Evolutionary conservation across 2,888 invertebrate genomes (phyloP), one percentile per base, ranked within the genome.

Genomic region (Acleris holmiana): DNA sequence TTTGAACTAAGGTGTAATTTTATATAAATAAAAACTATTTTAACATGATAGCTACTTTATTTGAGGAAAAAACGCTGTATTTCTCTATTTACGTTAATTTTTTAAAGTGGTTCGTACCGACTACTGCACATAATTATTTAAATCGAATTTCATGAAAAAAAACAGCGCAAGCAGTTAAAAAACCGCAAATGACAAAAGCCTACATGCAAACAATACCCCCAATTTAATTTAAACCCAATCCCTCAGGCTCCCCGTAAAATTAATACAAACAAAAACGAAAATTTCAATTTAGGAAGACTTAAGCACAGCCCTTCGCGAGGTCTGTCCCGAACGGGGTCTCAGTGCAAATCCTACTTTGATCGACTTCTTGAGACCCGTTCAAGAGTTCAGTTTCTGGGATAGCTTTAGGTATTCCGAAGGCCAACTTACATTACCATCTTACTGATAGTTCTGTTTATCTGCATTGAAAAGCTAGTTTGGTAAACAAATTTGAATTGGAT

Each of bases 291-390:
- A 74, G 46, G 71, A 75, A 73, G 74, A 75, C 76, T 76, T 79
- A 81, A 77, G 53, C 53, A 53, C 80, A 78, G 79, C 76, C 74
- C 74, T 73, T 73, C 68, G 69, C 68, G 61, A 29, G 68, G 70
- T 69, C 70, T 70, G 71, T 66, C 68, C 72, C 67, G 73, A 73
- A 76, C 76, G 78, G 81, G 63, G 80, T 79, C 79, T 80, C 79
- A 72, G 73, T 74, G 77, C 79, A 89, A 88, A 89, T 89, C 89
- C 89, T 80, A 81, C 80, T 89, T 86, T 87, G 89, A 89, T 88
- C 88, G 89, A 88, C 81, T 84, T 83, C 81, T 79, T 80, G 71
- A 78, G 75, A 75, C 73, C 74, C 76, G 67, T 72, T 75, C 76
- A 73, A 78, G 75, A 77, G 77, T 77, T 79, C 49, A 81, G 78